phyloP scores from a whole-genome alignment of 2,888 invertebrate species.

The Dendrolimus houi region DNA sequence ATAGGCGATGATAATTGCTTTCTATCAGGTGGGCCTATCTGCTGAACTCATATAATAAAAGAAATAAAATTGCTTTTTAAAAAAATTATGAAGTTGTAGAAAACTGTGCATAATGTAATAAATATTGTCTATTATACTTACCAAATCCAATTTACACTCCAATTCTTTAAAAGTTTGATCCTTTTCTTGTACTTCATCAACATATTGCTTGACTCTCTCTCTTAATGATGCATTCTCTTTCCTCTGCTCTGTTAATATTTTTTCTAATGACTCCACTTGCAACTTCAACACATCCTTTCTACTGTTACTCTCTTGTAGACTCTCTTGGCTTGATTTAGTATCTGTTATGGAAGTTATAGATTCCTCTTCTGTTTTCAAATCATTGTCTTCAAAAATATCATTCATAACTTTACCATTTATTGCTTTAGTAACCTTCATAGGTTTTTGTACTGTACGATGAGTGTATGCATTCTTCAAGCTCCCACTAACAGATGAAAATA shows the following conservation, averaged over 20 bases:
- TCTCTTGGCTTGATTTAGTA: constrained; percentile 10
- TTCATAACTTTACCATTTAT: constrained; percentile 58
- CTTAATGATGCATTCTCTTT: constrained; percentile 46
- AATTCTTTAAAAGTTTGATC: constrained; percentile 60
- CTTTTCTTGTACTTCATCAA: constrained; percentile 50
- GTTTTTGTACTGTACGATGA: constrained; percentile 41
- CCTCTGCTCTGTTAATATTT: constrained; percentile 48
- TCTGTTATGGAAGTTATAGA: constrained; percentile 4
- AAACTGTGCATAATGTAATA: neutral
- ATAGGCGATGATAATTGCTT: too few relatives aligned
- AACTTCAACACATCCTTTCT: constrained; percentile 37
- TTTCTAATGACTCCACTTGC: constrained; percentile 56
- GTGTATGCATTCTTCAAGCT: constrained; percentile 63
- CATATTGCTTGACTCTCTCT: constrained; percentile 50
- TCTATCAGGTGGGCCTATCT: too few relatives aligned
- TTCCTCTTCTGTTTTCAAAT: constrained; percentile 1
- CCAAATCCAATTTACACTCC: constrained; percentile 68
- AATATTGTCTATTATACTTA: constrained; percentile 22
- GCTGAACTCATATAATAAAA: too few relatives aligned
- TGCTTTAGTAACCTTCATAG: constrained; percentile 32
- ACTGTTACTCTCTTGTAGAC: constrained; percentile 8
- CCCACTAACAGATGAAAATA: constrained; percentile 65
- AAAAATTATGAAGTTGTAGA: neutral
- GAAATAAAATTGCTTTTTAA: too few relatives aligned
- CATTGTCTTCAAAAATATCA: constrained; percentile 59